Evolutionary conservation across 2,113 vertebrate genomes (phyloP), one percentile per base, ranked within the genome.

Genomic region (Phrynosoma platyrhinos): DNA sequence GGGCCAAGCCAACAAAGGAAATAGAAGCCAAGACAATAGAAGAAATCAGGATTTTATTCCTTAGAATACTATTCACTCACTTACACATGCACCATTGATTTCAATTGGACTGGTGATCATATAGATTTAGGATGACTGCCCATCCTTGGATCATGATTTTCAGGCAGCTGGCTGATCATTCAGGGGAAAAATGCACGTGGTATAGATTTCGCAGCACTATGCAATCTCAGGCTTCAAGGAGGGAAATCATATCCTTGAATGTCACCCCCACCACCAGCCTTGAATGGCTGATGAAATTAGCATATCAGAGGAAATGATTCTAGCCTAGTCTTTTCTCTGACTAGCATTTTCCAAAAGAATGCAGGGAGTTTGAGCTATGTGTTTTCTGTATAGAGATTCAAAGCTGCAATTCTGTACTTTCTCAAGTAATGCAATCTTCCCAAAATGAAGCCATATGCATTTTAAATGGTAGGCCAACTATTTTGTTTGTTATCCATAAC

Each of bases 71-170:
- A 12, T 23, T 42, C 71, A 75, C 25, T 72, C n/a, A 84, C 27
- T 78, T 78, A 30, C 4, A 30, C 30, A 13, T 36, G 47, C 10
- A 18, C 55, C 32, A 42, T 58, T n/a, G 72, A 85, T 62, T 85
- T 85, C 58, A 76, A 27, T 18, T 84, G 82, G 23, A 71, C 52
- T 23, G 27, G 10, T 36, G 30, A 72, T 4, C 20, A 23, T n/a
- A 83, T 83, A 74, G 47, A 74, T 84, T 47, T 18, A 84, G 18
- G 68, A 74, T 84, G 68, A 42, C 69, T 72, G 52, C 16, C 30
- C 68, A 30, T 72, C n/a, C 9, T 27, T 71, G 27, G 47, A 53
- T 40, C 30, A 32, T 83, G 42, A 3, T 53, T 83, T 62, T 71
- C 23, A 9, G 7, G 42, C 75, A 23, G 40, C 30, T 83, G 14